Conservation (phyloP, 2,888 invertebrate species). For the Mythimna albipuncta region DNA sequence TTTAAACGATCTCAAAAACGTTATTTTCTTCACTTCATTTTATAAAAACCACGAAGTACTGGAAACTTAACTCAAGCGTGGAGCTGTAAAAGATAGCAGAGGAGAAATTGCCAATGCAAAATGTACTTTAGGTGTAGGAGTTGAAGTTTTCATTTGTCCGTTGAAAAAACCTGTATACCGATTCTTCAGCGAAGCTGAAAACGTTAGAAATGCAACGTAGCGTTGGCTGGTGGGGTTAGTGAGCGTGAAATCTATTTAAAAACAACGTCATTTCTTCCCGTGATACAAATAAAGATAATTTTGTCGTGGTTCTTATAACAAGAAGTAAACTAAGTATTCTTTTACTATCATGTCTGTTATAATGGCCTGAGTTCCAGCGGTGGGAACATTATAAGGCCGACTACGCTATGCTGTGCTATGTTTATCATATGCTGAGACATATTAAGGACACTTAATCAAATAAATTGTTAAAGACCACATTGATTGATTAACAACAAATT, state of each 20-base stretch:
- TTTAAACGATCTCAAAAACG: conserved; percentile 28
- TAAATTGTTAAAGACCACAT: too few relatives aligned
- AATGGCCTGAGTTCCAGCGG: too few relatives aligned
- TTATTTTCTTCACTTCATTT: conserved; percentile 36
- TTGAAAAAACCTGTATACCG: conserved; percentile 15
- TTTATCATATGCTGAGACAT: too few relatives aligned
- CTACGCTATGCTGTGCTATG: too few relatives aligned
- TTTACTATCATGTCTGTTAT: not conserved
- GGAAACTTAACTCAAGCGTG: conserved; percentile 30
- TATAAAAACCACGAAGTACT: conserved; percentile 47
- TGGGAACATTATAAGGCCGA: too few relatives aligned
- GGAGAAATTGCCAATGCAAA: conserved; percentile 29
- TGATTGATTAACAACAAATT: too few relatives aligned
- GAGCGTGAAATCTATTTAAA: conserved; percentile 49
- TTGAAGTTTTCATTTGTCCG: conserved; percentile 26
- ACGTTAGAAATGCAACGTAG: conserved; percentile 48
- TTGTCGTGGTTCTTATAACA: not conserved
- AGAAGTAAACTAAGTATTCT: not conserved
- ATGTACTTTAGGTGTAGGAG: conserved; percentile 13
- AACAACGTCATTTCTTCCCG: conserved; percentile 20
- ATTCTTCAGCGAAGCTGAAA: conserved; percentile 40
- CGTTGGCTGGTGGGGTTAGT: conserved; percentile 28
- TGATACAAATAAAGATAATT: conserved; percentile 26
- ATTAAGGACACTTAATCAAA: too few relatives aligned
- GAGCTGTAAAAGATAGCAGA: conserved; percentile 46